Percentiles rank a stretch among this genome's conserved stretches.
Evolutionary conservation across 2,888 invertebrate species (phyloP).

Genomic region (Heliconius ismenius): DNA sequence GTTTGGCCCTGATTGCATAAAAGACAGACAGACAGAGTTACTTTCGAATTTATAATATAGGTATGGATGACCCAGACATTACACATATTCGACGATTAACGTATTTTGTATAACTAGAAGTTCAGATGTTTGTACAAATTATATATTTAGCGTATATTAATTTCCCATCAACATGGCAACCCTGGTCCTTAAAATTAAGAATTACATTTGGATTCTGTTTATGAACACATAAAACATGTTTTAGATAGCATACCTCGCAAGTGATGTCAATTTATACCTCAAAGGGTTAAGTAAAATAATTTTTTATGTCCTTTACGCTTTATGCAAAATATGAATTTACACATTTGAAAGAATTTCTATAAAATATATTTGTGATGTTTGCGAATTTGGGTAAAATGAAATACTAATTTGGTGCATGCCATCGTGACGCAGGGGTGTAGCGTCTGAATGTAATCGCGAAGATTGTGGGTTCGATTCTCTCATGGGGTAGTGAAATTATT

Average conservation of each 20-base stretch:
- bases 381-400: neutral
- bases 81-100: too few relatives aligned
- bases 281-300: slow-evolving; percentile 29
- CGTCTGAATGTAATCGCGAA: neutral
- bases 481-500: neutral
- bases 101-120: too few relatives aligned
- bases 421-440: neutral
- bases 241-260: slow-evolving; percentile 34
- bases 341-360: slow-evolving; percentile 17
- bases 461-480: neutral
- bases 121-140: too few relatives aligned
- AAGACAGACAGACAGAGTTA: too few relatives aligned
- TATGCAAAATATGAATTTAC: neutral
- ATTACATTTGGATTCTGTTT: slow-evolving; percentile 36
- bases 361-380: slow-evolving; percentile 14
- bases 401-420: neutral
- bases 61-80: too few relatives aligned
- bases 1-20: too few relatives aligned
- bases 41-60: too few relatives aligned
- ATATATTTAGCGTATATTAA: neutral
- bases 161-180: slow-evolving; percentile 12
- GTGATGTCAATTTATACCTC: slow-evolving; percentile 36
- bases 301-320: slow-evolving; percentile 19
- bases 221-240: slow-evolving; percentile 44
- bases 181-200: slow-evolving; percentile 34